A percentile compares a stretch with the other conserved stretches of the same genome.
These are phyloP conservation scores for Axis porcinus DNA, from an alignment of 2,113 vertebrate genomes.

Conservation along the genomic window DNA sequence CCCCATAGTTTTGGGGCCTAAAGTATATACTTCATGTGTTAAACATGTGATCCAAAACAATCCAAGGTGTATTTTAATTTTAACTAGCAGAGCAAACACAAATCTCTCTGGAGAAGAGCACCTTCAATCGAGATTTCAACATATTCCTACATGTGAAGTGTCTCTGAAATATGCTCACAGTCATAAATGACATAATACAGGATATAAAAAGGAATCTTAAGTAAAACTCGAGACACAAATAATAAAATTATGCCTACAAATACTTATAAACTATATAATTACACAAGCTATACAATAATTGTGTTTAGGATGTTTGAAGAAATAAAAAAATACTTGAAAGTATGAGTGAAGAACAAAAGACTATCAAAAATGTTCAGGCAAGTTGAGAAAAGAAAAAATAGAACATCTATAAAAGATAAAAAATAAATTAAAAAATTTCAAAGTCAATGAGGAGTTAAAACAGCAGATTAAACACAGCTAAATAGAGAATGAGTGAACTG, in stretches of 20 bases:
- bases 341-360: background rate
- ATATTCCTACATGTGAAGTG: background rate
- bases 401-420: background rate
- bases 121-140: background rate
- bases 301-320: background rate
- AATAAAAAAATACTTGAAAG: background rate
- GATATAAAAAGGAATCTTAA: background rate
- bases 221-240: background rate
- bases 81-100: background rate
- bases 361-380: background rate
- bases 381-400: background rate
- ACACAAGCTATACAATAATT: background rate
- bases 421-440: background rate
- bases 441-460: background rate
- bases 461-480: background rate
- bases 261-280: background rate
- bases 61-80: background rate
- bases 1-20: background rate
- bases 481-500: background rate
- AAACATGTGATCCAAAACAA: background rate
- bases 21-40: background rate
- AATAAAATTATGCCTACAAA: background rate
- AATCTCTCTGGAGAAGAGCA: background rate
- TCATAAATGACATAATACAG: background rate
- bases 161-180: background rate